Percentiles rank a stretch among this genome's conserved stretches.
Evolutionary conservation across 2,797 vertebrate species (phyloP).

Genomic region (Phoeniculus purpureus): DNA sequence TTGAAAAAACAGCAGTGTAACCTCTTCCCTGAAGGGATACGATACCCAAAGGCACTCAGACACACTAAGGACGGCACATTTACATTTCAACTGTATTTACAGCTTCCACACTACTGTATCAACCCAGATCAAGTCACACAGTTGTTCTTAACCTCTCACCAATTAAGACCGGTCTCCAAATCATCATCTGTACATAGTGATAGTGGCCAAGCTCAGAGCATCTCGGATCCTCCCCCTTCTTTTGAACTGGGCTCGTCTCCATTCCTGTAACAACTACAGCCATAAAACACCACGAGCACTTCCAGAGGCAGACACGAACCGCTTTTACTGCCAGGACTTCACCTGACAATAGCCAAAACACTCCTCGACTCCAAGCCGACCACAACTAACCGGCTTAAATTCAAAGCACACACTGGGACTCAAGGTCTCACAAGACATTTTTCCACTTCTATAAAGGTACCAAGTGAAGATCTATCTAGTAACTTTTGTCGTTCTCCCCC

Average conservation of each 20-base stretch:
- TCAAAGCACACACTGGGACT: not conserved
- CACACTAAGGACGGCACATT: not conserved
- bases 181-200: not conserved
- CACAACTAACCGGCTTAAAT: conserved; percentile 9
- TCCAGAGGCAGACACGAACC: conserved; percentile 14
- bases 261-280: conserved; percentile 4
- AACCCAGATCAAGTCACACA: not conserved
- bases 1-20: not conserved
- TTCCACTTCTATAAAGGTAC: not conserved
- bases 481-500: not conserved
- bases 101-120: not conserved
- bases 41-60: not conserved
- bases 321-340: conserved; percentile 35
- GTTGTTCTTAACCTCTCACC: not conserved
- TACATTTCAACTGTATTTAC: conserved; percentile 23
- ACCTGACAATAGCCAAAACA: conserved; percentile 35
- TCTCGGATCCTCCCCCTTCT: not conserved
- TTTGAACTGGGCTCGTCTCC: not conserved
- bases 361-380: not conserved
- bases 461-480: fast-evolving
- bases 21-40: not conserved
- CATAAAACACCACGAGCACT: conserved; percentile 40
- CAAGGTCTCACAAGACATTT: not conserved
- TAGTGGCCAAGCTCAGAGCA: not conserved
- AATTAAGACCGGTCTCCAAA: not conserved